These are phyloP conservation scores for Nesogale talazaci DNA, from an alignment of 2,113 vertebrate genomes.

Conservation along the genomic window DNA sequence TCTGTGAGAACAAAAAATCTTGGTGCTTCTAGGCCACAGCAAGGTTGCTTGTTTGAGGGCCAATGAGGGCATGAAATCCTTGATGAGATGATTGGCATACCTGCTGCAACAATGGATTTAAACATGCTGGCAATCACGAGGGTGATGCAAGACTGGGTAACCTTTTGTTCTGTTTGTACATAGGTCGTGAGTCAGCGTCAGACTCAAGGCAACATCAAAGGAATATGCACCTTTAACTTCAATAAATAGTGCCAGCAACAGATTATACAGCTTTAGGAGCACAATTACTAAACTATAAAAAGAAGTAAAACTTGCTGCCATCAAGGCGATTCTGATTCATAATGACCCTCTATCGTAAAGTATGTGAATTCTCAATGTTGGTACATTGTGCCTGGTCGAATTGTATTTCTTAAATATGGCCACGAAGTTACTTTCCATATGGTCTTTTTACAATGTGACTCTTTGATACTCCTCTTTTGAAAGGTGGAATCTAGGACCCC, in stretches of 20 bases:
- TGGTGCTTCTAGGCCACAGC: background rate
- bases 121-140: background rate
- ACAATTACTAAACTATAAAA: background rate
- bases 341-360: too few species aligned
- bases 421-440: background rate
- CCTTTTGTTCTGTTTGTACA: background rate
- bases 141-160: background rate
- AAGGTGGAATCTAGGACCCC: background rate
- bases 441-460: conserved; percentile 1
- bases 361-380: background rate
- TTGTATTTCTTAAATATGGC: background rate
- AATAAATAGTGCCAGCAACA: too few species aligned
- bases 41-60: background rate
- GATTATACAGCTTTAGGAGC: background rate
- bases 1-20: background rate
- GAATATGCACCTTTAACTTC: too few species aligned
- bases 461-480: background rate
- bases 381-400: background rate
- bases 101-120: background rate
- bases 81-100: background rate
- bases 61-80: too few species aligned
- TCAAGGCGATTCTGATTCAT: too few species aligned
- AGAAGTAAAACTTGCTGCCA: too few species aligned
- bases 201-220: background rate
- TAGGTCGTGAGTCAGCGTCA: background rate